phyloP scores from a whole-genome alignment of 2,797 vertebrate species.

The Rhynchotus rufescens region DNA sequence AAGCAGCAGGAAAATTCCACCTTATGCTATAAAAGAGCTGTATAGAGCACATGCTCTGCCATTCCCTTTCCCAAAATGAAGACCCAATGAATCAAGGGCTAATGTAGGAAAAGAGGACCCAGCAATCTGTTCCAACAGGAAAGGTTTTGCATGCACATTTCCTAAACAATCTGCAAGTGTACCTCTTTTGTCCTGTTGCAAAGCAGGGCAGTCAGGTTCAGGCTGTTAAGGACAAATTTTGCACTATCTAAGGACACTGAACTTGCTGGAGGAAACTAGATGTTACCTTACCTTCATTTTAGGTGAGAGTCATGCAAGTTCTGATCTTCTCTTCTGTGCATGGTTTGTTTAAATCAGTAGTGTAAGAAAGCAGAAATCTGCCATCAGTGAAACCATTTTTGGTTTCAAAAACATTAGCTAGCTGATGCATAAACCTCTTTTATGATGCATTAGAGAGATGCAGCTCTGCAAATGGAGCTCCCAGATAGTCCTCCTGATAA shows the following conservation, averaged over 20 bases:
- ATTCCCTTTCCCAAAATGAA: constrained; percentile 35
- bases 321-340: constrained; percentile 15
- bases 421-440: neutral
- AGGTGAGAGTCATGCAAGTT: constrained; percentile 3
- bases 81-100: constrained; percentile 50
- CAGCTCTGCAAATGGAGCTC: neutral
- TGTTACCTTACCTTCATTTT: constrained; percentile 35
- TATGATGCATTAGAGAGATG: neutral
- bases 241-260: neutral
- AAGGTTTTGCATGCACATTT: constrained; percentile 54
- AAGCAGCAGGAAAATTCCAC: constrained; percentile 16
- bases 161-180: constrained; percentile 64
- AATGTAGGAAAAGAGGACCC: constrained; percentile 37
- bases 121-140: constrained; percentile 63
- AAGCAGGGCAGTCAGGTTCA: neutral
- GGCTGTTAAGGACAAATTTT: neutral
- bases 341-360: neutral
- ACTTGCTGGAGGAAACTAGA: neutral
- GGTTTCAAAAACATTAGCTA: neutral
- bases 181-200: neutral
- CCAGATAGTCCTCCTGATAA: neutral
- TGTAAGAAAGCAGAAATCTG: constrained; percentile 3
- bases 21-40: neutral
- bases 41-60: neutral
- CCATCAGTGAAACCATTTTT: neutral